These are phyloP conservation scores for Pachymerium ferrugineum DNA, from an alignment of 2,888 invertebrate species.

Conservation along the genomic window DNA sequence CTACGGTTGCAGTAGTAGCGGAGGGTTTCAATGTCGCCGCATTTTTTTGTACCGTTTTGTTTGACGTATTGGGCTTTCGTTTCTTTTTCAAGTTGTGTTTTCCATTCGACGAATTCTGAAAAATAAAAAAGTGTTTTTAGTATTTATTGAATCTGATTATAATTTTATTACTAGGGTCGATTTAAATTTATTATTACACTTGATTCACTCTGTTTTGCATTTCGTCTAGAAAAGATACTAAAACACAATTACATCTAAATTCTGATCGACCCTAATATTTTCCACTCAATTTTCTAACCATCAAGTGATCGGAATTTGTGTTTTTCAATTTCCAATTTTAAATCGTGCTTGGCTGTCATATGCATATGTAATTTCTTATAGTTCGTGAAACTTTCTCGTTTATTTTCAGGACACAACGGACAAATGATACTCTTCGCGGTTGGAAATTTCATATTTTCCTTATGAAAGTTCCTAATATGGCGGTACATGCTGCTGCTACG, in stretches of 20 bases:
- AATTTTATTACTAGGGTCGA: too few relatives aligned
- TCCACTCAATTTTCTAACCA: background rate
- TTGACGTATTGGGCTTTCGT: constrained; percentile 15
- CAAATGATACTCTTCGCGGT: background rate
- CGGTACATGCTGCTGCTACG: background rate
- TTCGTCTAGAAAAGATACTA: too few relatives aligned
- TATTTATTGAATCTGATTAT: too few relatives aligned
- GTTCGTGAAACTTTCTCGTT: background rate
- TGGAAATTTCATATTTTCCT: background rate
- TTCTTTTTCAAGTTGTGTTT: background rate
- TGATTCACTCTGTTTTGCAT: too few relatives aligned
- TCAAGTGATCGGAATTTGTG: background rate
- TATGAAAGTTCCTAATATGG: background rate
- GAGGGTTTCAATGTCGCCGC: background rate
- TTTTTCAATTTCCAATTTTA: background rate
- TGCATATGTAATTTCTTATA: background rate
- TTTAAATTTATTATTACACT: too few relatives aligned
- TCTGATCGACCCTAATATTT: too few relatives aligned
- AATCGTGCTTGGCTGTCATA: background rate
- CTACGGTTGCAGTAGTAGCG: constrained; percentile 30
- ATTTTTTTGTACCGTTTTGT: background rate
- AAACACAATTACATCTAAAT: too few relatives aligned
- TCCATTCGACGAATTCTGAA: constrained; percentile 32
- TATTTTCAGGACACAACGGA: background rate
- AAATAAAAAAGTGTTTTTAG: background rate